Evolutionary conservation across 2,888 invertebrate species (phyloP), one percentile per base, ranked within the genome.

Genomic region (Craniophora ligustri): DNA sequence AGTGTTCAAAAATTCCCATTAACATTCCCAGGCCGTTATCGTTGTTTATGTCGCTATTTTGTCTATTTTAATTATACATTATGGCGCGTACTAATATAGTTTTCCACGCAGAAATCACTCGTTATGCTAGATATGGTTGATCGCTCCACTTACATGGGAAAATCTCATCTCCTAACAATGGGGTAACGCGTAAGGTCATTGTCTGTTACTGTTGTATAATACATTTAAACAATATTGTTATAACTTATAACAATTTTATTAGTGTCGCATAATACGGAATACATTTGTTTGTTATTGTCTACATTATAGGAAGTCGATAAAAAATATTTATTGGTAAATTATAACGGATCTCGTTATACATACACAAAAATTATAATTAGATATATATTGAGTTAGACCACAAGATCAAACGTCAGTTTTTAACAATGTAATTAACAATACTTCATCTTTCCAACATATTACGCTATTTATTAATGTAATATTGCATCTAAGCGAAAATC

Each of bases 71-170:
- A 73, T 71, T 58, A 38, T 55, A 58, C 51, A 50, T 63, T 70
- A 61, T 58, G 38, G 39, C 34, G 30, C 39, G 40, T 40, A 38
- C 21, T 39, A 21, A 23, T 59, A 59, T 56, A 16, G 26, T 63
- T 69, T 61, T 62, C 53, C 31, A 57, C 39, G 45, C 57, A 51
- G 54, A 55, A 57, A 66, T 53, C 51, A 38, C 45, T 35, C 31
- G 30, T 58, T 61, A 45, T 21, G 32, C 45, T 18, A 64, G 55
- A 48, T 60, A 51, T 30, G 28, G 45, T 38, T 54, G 67, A 75
- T 81, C 81, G 88, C 86, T 87, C 90, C 79, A 89, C 81, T 85
- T 88, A 34, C 65, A 71, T 82, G 89, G 81, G 84, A 89, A 89
- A 79, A 78, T 87, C 85, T 70, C 84, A 75, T 75, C 67, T 67